Base-by-base conservation (phyloP, 2,113 vertebrate species). In the Empidonax traillii region DNA sequence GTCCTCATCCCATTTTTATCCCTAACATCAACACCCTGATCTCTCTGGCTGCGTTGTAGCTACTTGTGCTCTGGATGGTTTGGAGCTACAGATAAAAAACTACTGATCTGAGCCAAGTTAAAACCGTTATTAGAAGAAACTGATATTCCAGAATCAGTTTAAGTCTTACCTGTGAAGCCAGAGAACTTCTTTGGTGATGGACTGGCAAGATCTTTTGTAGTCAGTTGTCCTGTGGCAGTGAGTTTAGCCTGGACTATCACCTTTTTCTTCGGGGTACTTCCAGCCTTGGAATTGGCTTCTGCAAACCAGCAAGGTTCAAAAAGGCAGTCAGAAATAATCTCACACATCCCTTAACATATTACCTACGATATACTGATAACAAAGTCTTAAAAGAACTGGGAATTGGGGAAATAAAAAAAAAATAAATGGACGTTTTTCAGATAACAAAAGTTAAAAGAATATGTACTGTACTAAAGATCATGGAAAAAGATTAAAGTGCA, bases 111-210 rank as follows among this genome's bases (percentile, higher is more conserved):
- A 65, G 30, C 12, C 56, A 73, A 77, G 33, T 18, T 31, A 33
- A 72, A 80, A 46, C 11, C 30, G 37, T 41, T 63, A 51, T 5
- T 2, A n/a, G 41, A 68, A 68, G 4, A 82, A 87, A 83, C 0
- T 46, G 7, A 58, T 81, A 71, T 72, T 49, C n/a, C 52, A 89
- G n/a, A 66, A 69, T 12, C 51, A 52, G 12, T 28, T 80, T n/a
- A 46, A 78, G 31, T 59, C 85, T 93, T 95, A 99, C 99, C 99
- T 77, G 98, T 98, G 96, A 99, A 99, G 61, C 99, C 99, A 68
- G 99, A 99, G 96, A 99, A 99, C 92, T 99, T 99, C 89, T 99
- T 98, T 13, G 99, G 99, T 4, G 98, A 99, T 19, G 98, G 98
- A 82, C 63, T 87, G 18, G 97, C 85, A 1, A 97, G 97, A 25